Evolutionary conservation across 2,113 vertebrate genomes (phyloP).

Genomic region (Tetrax tetrax): DNA sequence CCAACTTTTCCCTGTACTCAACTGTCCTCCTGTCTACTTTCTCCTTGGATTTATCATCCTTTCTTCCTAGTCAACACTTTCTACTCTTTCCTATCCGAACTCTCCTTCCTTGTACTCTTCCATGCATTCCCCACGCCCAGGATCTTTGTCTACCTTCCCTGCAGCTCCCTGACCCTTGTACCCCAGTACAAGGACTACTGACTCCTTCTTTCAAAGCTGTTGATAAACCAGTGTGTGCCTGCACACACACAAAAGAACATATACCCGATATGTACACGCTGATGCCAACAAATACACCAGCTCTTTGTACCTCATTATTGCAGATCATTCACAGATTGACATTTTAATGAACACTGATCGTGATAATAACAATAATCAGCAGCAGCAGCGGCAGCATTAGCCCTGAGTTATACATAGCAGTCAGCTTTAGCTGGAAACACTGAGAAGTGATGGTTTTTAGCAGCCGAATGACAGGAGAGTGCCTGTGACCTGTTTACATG

Average conservation of each 20-base stretch:
- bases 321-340: neutral
- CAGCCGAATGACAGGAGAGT: conserved; percentile 14
- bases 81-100: neutral
- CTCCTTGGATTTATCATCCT: neutral
- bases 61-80: neutral
- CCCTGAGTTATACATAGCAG: neutral
- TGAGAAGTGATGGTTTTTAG: conserved; percentile 19
- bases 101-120: neutral
- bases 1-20: neutral
- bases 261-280: accelerated
- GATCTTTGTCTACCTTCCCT: neutral
- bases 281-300: neutral
- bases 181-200: neutral
- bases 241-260: neutral
- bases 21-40: neutral
- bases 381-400: neutral
- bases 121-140: neutral
- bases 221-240: neutral
- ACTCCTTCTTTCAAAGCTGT: neutral
- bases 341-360: neutral
- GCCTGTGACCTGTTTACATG: neutral
- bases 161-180: neutral
- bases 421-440: neutral
- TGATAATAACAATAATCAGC: neutral
- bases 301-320: neutral